Evolutionary conservation across 2,113 vertebrate species (phyloP), one percentile per base, ranked within the genome.

Genomic region (Oxyura jamaicensis): DNA sequence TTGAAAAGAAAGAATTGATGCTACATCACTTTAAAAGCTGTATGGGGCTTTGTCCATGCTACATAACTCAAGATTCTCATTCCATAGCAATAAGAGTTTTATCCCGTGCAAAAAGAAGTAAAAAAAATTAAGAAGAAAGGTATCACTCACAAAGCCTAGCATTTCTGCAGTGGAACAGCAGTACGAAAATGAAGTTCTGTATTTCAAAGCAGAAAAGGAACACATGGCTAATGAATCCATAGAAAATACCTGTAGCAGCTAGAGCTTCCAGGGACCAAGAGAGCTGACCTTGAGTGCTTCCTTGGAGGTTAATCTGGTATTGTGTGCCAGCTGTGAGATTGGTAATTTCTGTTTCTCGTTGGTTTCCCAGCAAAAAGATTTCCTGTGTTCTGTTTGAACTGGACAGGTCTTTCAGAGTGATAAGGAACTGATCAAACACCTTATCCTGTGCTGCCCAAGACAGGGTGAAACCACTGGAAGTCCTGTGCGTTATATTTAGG

Each of bases 1-100:
- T 59, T 52, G 55, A 46, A 75, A 87, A 83, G 91, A 77, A 90
- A 91, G 46, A 71, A 92, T 62, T 68, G 81, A 81, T 96, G 84
- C 84, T 71, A 35, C 53, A 22, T 22, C 71, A n/a, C 52, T 29
- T 80, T 21, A 46, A 62, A 77, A 83, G 41, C 48, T 75, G 52
- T 58, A 21, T 3, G 22, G 58, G 41, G 35, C 66, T 65, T 3
- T 59, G 29, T 63, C 80, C 95, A 78, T 90, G 95, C 89, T 63
- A 79, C 48, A 58, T 13, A 15, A 12, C 55, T 58, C 53, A 29
- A 66, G 33, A 63, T 21, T 75, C 41, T 90, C 85, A 60, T 80
- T 74, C 78, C 67, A 67, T 2, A 91, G 53, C 56, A 86, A 2
- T 11, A 28, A 15, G 75, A 15, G 31, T 16, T 94, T 67, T 42